Base-by-base conservation (phyloP, 1,140 invertebrate species). In the Charaxes varanes region DNA sequence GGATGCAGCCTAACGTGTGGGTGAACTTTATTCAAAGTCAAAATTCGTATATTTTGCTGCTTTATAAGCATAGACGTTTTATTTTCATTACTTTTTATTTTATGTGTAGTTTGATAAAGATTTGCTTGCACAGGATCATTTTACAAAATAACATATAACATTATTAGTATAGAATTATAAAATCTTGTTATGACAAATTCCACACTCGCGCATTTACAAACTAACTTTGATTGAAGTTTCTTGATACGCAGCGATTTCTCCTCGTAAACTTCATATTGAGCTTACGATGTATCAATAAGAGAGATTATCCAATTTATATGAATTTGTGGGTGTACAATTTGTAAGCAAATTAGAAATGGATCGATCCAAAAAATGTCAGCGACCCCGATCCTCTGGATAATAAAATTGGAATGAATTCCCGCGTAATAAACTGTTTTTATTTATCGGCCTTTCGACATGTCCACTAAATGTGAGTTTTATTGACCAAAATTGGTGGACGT, bases 281-380 rank as follows among this genome's bases (percentile, higher is more conserved):
- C 2, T 19, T 28, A 6, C 16, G 7, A 35, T 18, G 10, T 4
- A 56, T 56, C 47, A 59, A 55, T 59, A 55, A 53, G 36, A 43
- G 15, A 42, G 56, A 61, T 63, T 58, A 61, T 63, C 57, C 49
- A 30, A 21, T 60, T 40, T 55, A 50, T 43, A 45, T 22, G 48
- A 55, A 54, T 23, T 40, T 4, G 26, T 54, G 18, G 49, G 40
- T 58, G 63, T 59, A 58, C 44, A 41, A 58, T 47, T 53, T 43
- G 53, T 38, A 33, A 30, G 48, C 41, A 52, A 42, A 64, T n/a
- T 59, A 56, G 27, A 61, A 57, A 54, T 62, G 56, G 53, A 64
- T 51, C 37, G 41, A 15, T 41, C 28, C 36, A 43, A 53, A 55
- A 49, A 48, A 35, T 49, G 50, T 52, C 56, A 24, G 27, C 34